Base-by-base conservation (phyloP, 2,797 vertebrate genomes). In the Dermochelys coriacea region DNA sequence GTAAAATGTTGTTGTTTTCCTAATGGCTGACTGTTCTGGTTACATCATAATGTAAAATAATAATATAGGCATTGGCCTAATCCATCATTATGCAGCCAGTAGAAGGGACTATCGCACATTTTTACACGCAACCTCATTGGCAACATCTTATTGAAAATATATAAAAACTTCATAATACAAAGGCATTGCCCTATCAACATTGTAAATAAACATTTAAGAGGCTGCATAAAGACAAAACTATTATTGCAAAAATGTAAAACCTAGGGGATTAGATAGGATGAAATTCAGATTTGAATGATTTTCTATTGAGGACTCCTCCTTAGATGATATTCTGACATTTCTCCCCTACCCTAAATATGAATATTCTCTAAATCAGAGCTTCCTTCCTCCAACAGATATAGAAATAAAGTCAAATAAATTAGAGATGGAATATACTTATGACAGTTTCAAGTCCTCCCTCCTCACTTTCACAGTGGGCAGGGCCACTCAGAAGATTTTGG, bases 61-160 rank as follows among this genome's bases (percentile, higher is more conserved):
- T 23, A 25, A 7, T 0, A 7, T 7, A 57, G 4, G 29, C 31
- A 49, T 81, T 0, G 0, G 37, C 18, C 57, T 16, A 34, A 47
- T 85, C 10, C 23, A 31, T 21, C 75, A 14, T 77, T 29, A 57
- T 51, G 31, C 31, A 4, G 83, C 90, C 34, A 86, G 45, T 55
- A 64, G 15, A 82, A 89, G 4, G 57, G 23, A 78, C 86, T 87
- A 47, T 5, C 12, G 18, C 27, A 18, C 41, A 77, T 77, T 29
- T 77, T 77, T 77, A 47, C 68, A 89, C 88, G 82, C 82, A 16
- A 4, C 74, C 23, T 87, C 19, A 47, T 81, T 86, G 85, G 80
- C 12, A 85, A 55, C 16, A 29, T 37, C n/a, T 45, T 91, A n/a
- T 12, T 77, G 4, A 77, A 83, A 80, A 68, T 55, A 27, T 0